Evolutionary conservation across 2,888 invertebrate species (phyloP).

Genomic region (Agonopterix alstromeriana): DNA sequence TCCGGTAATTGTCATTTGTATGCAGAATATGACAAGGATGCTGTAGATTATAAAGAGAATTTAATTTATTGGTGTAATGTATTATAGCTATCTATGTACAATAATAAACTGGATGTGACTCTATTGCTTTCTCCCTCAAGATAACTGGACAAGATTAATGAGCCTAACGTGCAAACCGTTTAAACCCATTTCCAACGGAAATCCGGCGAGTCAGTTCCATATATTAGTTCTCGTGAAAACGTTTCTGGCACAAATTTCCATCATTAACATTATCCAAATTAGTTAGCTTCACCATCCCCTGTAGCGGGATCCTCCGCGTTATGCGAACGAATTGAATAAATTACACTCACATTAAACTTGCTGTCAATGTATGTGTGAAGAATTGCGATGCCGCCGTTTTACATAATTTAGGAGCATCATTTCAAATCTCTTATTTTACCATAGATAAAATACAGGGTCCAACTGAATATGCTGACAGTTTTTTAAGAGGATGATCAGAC

Average conservation of each 20-base stretch:
- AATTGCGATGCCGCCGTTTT: too few species aligned
- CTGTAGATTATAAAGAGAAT: too few species aligned
- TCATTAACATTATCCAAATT: slow-evolving; percentile 74
- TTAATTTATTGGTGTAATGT: too few species aligned
- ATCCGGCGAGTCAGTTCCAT: slow-evolving; percentile 75
- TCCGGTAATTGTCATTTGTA: too few species aligned
- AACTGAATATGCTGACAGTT: too few species aligned
- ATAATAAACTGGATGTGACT: background rate
- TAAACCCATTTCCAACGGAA: slow-evolving; percentile 73
- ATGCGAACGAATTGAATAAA: slow-evolving; percentile 51
- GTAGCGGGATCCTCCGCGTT: slow-evolving; percentile 44
- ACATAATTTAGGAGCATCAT: too few species aligned
- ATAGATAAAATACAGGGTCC: too few species aligned
- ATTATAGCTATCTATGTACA: too few species aligned
- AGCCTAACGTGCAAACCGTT: slow-evolving; percentile 74
- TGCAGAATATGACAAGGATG: too few species aligned
- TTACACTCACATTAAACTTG: slow-evolving; percentile 33
- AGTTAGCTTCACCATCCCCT: slow-evolving; percentile 60
- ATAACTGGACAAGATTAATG: slow-evolving; percentile 74
- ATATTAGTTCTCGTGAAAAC: slow-evolving; percentile 68
- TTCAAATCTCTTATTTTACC: too few species aligned
- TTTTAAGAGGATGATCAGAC: too few species aligned
- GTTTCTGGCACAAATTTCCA: slow-evolving; percentile 70
- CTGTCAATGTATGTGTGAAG: too few species aligned
- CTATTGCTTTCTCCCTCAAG: slow-evolving; percentile 46